These are phyloP conservation scores for Sebastes miniatus DNA, from an alignment of 2,797 vertebrate species.

Conservation along the genomic window DNA sequence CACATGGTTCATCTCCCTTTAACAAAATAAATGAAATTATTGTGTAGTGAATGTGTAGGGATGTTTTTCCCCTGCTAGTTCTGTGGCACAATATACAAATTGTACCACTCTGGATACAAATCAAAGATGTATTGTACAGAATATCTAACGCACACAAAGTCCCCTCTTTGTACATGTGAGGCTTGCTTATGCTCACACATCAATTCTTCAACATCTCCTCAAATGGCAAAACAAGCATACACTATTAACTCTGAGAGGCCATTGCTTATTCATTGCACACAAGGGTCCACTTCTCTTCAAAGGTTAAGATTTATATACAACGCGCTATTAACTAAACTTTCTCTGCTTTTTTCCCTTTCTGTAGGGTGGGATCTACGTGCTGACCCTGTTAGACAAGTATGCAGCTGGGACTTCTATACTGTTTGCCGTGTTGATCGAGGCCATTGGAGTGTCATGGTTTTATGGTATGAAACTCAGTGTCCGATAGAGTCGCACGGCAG, in stretches of 20 bases:
- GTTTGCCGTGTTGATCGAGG: constrained; percentile 95
- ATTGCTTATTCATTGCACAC: background rate
- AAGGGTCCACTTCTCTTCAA: constrained; percentile 5
- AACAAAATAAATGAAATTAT: constrained; percentile 24
- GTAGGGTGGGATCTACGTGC: constrained; percentile 96
- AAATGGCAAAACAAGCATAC: background rate
- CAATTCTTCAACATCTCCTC: background rate
- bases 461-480: constrained; percentile 85
- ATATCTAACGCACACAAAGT: background rate
- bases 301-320: background rate
- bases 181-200: background rate
- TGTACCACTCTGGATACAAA: background rate
- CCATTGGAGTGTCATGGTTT: constrained; percentile 99
- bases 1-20: constrained; percentile 20
- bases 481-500: background rate
- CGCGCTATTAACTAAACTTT: background rate
- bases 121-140: background rate
- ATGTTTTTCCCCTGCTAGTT: background rate
- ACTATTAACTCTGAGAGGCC: background rate
- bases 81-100: background rate
- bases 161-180: background rate
- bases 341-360: constrained; percentile 4
- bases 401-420: constrained; percentile 97
- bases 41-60: constrained; percentile 10
- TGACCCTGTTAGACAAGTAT: constrained; percentile 94